These are phyloP conservation scores for Chelonia mydas DNA, from an alignment of 2,797 vertebrate genomes.

Conservation along the genomic window DNA sequence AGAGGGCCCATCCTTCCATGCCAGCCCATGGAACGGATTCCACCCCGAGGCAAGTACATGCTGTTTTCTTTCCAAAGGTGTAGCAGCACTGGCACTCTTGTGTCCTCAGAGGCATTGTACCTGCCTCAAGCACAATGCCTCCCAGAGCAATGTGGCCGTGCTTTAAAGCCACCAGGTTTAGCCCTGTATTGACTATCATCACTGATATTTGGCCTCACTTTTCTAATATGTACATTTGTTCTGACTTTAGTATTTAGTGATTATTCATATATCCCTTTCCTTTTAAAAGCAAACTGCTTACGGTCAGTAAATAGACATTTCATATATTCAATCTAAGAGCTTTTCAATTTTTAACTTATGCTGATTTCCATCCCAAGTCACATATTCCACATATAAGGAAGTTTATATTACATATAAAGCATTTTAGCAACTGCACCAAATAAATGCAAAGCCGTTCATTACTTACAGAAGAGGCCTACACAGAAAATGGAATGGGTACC, in stretches of 20 bases:
- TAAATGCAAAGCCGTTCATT: background rate
- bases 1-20: too few relatives aligned
- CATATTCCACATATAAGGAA: background rate
- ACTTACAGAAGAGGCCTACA: background rate
- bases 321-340: background rate
- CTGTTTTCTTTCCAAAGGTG: too few relatives aligned
- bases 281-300: background rate
- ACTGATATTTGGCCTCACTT: background rate
- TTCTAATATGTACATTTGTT: background rate
- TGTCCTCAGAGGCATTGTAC: too few relatives aligned
- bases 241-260: background rate
- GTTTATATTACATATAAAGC: background rate
- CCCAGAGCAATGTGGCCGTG: background rate
- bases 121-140: background rate
- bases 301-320: background rate
- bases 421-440: background rate
- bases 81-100: too few relatives aligned
- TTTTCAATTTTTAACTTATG: background rate
- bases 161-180: background rate
- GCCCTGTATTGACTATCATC: background rate
- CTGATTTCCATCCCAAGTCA: background rate
- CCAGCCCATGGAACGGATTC: too few relatives aligned
- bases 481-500: slow-evolving; percentile 18
- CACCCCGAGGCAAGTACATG: too few relatives aligned
- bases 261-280: background rate